Evolutionary conservation across 2,113 vertebrate genomes (phyloP).

Genomic region (Empidonax alnorum): DNA sequence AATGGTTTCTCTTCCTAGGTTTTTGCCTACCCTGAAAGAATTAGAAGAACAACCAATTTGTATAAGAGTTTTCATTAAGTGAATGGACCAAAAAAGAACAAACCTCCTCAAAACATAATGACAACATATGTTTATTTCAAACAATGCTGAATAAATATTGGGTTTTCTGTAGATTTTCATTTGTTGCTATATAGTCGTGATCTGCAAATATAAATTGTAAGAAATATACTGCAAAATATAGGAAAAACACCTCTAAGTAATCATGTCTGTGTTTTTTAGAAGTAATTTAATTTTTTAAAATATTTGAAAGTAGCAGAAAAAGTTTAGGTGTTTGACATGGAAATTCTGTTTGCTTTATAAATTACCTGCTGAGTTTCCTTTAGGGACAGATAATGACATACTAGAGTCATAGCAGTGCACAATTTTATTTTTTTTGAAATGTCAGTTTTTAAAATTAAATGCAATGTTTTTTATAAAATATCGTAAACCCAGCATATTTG

Average conservation of each 20-base stretch:
- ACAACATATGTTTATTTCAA: not conserved
- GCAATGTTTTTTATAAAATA: not conserved
- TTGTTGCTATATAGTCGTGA: not conserved
- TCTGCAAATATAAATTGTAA: not conserved
- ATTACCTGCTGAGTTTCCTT: not conserved
- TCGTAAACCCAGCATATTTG: not conserved
- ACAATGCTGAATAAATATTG: not conserved
- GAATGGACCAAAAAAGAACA: not conserved
- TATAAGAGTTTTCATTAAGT: not conserved
- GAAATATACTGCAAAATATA: not conserved
- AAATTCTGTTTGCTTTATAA: not conserved
- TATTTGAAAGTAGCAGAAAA: not conserved
- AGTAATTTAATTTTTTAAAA: not conserved
- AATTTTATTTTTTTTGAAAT: not conserved
- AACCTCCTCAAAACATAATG: not conserved
- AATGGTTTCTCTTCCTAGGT: not conserved
- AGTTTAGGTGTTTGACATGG: not conserved
- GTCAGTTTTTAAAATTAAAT: not conserved
- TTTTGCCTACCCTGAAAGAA: not conserved
- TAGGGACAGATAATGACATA: not conserved
- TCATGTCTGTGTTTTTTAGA: not conserved
- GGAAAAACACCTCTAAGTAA: not conserved
- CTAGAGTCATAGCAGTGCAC: not conserved
- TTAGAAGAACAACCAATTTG: rapidly evolving
- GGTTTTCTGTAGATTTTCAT: not conserved